Percentiles rank a stretch among this genome's conserved stretches.
These are phyloP conservation scores for Burhinus oedicnemus DNA, from an alignment of 2,113 vertebrate genomes.

Conservation along the genomic window DNA sequence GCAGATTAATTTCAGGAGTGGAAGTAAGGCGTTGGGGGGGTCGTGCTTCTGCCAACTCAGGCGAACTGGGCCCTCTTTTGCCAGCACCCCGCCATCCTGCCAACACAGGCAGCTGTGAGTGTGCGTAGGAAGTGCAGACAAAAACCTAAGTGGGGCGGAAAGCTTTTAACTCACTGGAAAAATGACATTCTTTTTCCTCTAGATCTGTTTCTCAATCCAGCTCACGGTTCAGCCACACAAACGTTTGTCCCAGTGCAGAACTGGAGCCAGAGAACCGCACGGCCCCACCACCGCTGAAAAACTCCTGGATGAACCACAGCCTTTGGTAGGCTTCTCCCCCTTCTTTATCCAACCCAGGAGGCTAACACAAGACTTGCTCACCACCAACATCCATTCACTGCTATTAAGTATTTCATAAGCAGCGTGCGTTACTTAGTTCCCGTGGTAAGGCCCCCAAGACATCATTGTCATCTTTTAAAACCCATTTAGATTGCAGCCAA, in stretches of 20 bases:
- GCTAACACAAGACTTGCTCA: background rate
- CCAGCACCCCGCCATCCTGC: background rate
- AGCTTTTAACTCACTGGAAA: background rate
- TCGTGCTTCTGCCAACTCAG: background rate
- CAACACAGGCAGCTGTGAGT: accelerated
- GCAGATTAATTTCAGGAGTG: background rate
- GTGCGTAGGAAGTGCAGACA: background rate
- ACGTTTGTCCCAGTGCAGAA: background rate
- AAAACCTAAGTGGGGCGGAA: background rate
- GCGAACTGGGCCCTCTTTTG: accelerated
- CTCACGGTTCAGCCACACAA: background rate
- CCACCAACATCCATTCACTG: background rate
- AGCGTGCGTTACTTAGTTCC: background rate
- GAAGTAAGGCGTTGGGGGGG: background rate
- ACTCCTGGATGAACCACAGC: background rate
- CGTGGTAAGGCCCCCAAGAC: background rate
- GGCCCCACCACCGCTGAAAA: background rate
- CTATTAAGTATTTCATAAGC: background rate
- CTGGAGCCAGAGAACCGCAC: background rate
- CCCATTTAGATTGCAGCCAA: background rate
- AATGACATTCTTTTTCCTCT: background rate
- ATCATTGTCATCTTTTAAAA: background rate
- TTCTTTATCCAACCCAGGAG: background rate
- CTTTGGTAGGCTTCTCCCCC: background rate
- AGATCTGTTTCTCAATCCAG: background rate